Percentiles rank a stretch among this genome's conserved stretches.
phyloP scores from a whole-genome alignment of 2,888 invertebrate species.

The Tillus elongatus region DNA sequence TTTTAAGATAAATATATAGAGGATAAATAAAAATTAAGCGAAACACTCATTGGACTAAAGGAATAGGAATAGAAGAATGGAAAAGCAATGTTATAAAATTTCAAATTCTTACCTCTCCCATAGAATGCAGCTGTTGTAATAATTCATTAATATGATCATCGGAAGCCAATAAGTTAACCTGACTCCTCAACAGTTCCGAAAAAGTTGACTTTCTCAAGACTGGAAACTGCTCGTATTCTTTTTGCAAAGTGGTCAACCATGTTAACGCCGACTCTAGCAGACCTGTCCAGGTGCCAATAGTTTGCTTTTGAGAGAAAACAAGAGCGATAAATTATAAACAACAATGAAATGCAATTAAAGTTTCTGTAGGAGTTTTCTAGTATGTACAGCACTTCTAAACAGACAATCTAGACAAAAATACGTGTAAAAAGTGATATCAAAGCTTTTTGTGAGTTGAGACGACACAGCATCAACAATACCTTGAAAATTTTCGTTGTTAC shows the following conservation, averaged over 20 bases:
- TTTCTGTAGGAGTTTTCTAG: too few relatives aligned
- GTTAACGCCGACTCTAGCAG: constrained; percentile 50
- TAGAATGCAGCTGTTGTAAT: constrained; percentile 52
- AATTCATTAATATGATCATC: constrained; percentile 55
- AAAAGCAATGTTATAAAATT: too few relatives aligned
- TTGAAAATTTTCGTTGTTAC: constrained; percentile 19
- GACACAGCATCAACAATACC: constrained; percentile 17
- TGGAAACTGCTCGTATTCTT: constrained; percentile 49
- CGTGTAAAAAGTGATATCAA: too few relatives aligned
- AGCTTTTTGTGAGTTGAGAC: neutral
- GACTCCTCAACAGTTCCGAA: constrained; percentile 46
- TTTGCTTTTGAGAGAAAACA: too few relatives aligned
- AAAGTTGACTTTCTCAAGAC: constrained; percentile 53
- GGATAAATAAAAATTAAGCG: too few relatives aligned
- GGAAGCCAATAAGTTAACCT: constrained; percentile 56
- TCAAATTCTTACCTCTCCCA: constrained; percentile 58
- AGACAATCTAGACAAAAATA: too few relatives aligned
- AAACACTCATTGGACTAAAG: too few relatives aligned
- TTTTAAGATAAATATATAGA: too few relatives aligned
- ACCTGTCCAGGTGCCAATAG: constrained; percentile 45
- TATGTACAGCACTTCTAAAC: too few relatives aligned
- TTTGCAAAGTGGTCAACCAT: constrained; percentile 46
- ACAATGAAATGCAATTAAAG: constrained; percentile 15
- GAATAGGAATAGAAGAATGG: too few relatives aligned
- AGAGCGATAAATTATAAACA: too few relatives aligned